phyloP scores from a whole-genome alignment of 2,888 invertebrate species.

The Limnephilus marmoratus region DNA sequence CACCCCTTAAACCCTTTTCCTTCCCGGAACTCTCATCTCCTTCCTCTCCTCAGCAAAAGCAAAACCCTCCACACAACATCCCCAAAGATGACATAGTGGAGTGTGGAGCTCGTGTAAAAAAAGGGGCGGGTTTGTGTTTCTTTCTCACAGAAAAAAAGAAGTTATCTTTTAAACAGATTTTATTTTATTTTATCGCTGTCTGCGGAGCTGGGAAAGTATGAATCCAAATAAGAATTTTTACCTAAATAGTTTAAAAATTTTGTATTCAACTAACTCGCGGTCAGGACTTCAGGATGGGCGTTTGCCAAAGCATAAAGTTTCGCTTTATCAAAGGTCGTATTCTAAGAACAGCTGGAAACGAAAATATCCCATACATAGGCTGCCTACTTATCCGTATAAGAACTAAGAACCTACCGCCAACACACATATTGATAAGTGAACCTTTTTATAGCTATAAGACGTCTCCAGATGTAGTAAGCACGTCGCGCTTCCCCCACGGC shows the following conservation, averaged over 20 bases:
- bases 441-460: neutral
- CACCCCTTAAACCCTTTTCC: no score
- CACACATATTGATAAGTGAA: neutral
- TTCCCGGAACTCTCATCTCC: no score
- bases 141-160: neutral
- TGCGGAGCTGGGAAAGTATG: neutral
- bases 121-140: no score
- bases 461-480: neutral
- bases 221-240: neutral
- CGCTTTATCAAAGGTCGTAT: neutral
- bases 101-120: no score
- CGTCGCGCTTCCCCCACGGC: neutral
- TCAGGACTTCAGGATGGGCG: neutral
- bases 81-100: no score
- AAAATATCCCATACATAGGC: neutral
- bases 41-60: no score
- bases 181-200: neutral
- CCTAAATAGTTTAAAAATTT: neutral
- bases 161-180: neutral
- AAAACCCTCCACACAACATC: no score
- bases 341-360: neutral
- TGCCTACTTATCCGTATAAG: neutral
- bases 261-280: neutral
- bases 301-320: neutral
- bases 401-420: neutral